These are phyloP conservation scores for Temnothorax rugatulus DNA, from an alignment of 2,888 invertebrate genomes.

Conservation along the genomic window DNA sequence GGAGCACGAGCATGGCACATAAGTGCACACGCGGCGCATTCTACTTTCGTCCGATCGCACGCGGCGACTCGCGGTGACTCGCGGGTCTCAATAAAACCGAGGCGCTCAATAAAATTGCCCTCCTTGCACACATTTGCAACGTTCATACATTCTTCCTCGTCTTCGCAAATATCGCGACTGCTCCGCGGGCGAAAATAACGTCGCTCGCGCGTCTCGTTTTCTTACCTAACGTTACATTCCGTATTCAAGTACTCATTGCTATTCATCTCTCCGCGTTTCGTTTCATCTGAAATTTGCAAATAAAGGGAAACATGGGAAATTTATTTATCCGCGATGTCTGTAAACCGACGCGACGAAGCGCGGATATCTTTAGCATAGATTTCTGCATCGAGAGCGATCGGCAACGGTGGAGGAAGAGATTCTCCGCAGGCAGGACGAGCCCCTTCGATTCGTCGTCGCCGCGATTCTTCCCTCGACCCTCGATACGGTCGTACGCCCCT, in stretches of 20 bases:
- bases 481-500: constrained; percentile 59
- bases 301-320: neutral
- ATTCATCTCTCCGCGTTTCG: neutral
- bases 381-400: neutral
- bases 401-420: neutral
- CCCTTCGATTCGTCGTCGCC: neutral
- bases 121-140: neutral
- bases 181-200: neutral
- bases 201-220: neutral
- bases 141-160: neutral
- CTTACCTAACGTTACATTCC: neutral
- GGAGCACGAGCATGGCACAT: too few species aligned
- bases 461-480: neutral
- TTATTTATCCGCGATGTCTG: neutral
- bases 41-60: neutral
- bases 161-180: neutral
- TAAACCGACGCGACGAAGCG: neutral
- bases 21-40: constrained; percentile 20
- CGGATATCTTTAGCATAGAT: neutral
- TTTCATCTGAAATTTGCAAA: neutral
- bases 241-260: too few species aligned
- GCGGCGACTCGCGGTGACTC: neutral
- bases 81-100: constrained; percentile 4
- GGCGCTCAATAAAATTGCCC: neutral
- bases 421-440: neutral